These are phyloP conservation scores for Kryphioiulus occultus DNA, from an alignment of 2,888 invertebrate genomes.

Conservation along the genomic window DNA sequence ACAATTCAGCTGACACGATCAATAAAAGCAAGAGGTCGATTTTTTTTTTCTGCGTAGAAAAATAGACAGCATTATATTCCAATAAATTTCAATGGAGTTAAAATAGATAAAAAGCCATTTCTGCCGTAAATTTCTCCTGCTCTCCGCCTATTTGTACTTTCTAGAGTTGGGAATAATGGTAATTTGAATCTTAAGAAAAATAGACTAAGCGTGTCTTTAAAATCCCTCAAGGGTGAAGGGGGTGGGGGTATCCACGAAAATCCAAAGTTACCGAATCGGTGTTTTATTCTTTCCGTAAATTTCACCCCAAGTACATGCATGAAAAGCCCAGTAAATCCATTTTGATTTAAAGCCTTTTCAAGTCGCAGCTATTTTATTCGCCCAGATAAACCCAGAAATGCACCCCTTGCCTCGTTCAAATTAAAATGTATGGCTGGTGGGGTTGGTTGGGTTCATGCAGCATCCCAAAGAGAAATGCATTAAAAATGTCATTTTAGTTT, in stretches of 20 bases:
- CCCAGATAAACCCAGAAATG: slow-evolving; percentile 8
- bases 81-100: slow-evolving; percentile 44
- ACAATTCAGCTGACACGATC: background rate
- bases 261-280: slow-evolving; percentile 6
- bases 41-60: background rate
- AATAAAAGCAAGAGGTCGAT: slow-evolving; percentile 42
- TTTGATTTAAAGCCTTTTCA: slow-evolving; percentile 33
- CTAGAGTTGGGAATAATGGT: slow-evolving; percentile 33
- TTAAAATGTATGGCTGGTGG: slow-evolving; percentile 29
- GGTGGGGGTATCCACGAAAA: background rate
- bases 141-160: slow-evolving; percentile 40
- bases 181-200: slow-evolving; percentile 44
- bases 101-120: slow-evolving; percentile 34
- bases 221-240: slow-evolving; percentile 27
- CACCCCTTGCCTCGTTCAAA: slow-evolving; percentile 18
- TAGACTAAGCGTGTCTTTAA: slow-evolving; percentile 35
- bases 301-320: slow-evolving; percentile 11
- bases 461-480: background rate
- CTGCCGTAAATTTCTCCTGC: slow-evolving; percentile 45
- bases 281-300: slow-evolving; percentile 2
- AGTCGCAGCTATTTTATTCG: background rate
- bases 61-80: slow-evolving; percentile 46
- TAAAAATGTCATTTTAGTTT: background rate
- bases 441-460: background rate
- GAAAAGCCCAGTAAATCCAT: slow-evolving; percentile 40